Conservation (phyloP, 2,797 vertebrate genomes). For the Discoglossus pictus region DNA sequence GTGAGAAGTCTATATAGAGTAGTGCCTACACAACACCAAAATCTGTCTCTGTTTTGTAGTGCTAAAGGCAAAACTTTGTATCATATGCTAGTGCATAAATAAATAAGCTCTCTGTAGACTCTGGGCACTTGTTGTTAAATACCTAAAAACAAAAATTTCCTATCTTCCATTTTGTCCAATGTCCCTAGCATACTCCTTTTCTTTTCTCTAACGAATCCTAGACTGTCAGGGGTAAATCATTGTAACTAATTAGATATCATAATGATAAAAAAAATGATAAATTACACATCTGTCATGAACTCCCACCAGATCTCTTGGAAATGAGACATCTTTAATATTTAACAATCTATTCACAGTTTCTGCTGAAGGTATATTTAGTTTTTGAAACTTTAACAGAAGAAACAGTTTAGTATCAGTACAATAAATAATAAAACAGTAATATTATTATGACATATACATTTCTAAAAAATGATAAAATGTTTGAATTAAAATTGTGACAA, state of each 20-base stretch:
- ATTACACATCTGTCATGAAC: conserved; percentile 69
- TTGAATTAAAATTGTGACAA: no score
- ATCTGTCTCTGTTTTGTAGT: conserved; percentile 57
- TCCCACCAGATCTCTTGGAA: conserved; percentile 73
- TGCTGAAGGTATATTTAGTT: conserved; percentile 68
- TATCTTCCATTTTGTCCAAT: conserved; percentile 58
- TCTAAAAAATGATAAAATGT: no score
- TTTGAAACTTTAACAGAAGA: conserved; percentile 63
- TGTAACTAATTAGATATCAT: conserved; percentile 68
- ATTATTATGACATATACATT: no score
- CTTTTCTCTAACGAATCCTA: conserved; percentile 62
- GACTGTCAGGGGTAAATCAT: conserved; percentile 67
- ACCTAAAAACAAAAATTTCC: conserved; percentile 45
- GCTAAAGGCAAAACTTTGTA: conserved; percentile 61
- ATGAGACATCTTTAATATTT: conserved; percentile 75
- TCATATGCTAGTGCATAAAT: conserved; percentile 65
- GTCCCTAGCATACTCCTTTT: conserved; percentile 59
- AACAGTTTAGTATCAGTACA: conserved; percentile 62
- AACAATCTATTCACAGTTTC: conserved; percentile 69
- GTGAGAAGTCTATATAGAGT: conserved; percentile 40
- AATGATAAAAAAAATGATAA: conserved; percentile 57
- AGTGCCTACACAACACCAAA: conserved; percentile 54
- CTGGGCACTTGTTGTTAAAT: conserved; percentile 60
- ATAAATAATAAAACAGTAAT: no score
- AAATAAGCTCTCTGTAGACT: conserved; percentile 61